Evolutionary conservation across 2,888 invertebrate genomes (phyloP), one percentile per base, ranked within the genome.

Genomic region (Orgyia antiqua): DNA sequence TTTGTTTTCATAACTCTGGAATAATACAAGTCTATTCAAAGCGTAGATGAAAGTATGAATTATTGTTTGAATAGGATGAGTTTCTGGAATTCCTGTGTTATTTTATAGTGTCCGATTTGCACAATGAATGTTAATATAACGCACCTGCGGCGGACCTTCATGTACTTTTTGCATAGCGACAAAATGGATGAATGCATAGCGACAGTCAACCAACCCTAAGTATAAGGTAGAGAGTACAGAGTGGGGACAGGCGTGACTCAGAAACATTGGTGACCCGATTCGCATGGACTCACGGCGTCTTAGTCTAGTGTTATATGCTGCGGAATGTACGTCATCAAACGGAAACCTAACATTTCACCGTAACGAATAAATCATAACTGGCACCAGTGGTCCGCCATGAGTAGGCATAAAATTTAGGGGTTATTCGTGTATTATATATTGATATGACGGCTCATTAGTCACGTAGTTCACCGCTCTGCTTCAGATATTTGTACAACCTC

Each of bases 261-360:
- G 51, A 56, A 50, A 50, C 59, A 57, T 56, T 56, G 37, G 57
- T 77, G 78, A 74, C 78, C 74, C 67, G 76, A 64, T 78, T 77
- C 77, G 68, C 77, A 77, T 69, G 38, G 43, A 43, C 24, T 59
- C 39, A n/a, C 9, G 6, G 5, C 29, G 34, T 10, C 30, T 54
- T 31, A 52, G 41, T 31, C 24, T 23, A 26, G 55, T 56, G 42
- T 62, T 66, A 66, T 54, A 74, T 71, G 70, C 41, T 42, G 58
- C 61, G 54, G 62, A 55, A 59, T 59, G 48, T 44, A 40, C 36
- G 19, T 8, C 2, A 19, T 19, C 19, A n/a, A 2, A 8, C 19
- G 3, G 4, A 2, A 19, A 4, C 19, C n/a, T 4, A 8, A 19
- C 19, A 19, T 19, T 15, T 4, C 15, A 15, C 6, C 6, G 15